Base-by-base conservation (phyloP, 2,113 vertebrate species). In the Indicator maculatus region DNA sequence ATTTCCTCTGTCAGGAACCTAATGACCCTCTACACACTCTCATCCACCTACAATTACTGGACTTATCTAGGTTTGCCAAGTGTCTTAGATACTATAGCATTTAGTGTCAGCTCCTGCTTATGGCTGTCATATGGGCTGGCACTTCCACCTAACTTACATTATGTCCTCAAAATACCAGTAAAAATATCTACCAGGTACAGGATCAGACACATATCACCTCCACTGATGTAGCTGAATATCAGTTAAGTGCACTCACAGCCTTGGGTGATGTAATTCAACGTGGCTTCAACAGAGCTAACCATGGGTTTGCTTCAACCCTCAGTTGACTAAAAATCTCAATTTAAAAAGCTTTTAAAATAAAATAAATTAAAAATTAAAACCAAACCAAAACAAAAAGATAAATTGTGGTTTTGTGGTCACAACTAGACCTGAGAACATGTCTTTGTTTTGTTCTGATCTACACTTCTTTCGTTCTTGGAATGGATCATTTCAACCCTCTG, bases 1-100 rank as follows among this genome's bases (percentile, higher is more conserved):
- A n/a, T 90, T 96, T 96, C 95, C 95, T 96, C 72, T 92, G 95
- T 96, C 92, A 81, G 83, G 80, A 95, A 75, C 73, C 92, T 75
- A 81, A 92, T 90, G 96, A 94, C 83, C 31, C n/a, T 71, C 86
- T 80, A 72, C 76, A 77, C 71, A 72, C 83, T 88, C 86, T 86
- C 83, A 93, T 86, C 93, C 83, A 88, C 83, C 90, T 88, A 47
- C 71, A 60, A 83, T 90, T 71, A 91, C 41, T 83, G 90, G 80
- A 75, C 86, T 73, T 61, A 23, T 53, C 76, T 30, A 86, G 38
- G 53, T 86, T 93, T 94, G 92, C 95, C 93, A 95, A 96, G 38
- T 78, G 90, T 47, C 27, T 65, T 78, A 66, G 90, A 93, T 27
- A 44, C 5, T 13, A 6, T 50, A 84, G 44, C 20, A 60, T 59